Evolutionary conservation across 2,888 invertebrate genomes (phyloP).

Genomic region (Lepidochitona cinerea): DNA sequence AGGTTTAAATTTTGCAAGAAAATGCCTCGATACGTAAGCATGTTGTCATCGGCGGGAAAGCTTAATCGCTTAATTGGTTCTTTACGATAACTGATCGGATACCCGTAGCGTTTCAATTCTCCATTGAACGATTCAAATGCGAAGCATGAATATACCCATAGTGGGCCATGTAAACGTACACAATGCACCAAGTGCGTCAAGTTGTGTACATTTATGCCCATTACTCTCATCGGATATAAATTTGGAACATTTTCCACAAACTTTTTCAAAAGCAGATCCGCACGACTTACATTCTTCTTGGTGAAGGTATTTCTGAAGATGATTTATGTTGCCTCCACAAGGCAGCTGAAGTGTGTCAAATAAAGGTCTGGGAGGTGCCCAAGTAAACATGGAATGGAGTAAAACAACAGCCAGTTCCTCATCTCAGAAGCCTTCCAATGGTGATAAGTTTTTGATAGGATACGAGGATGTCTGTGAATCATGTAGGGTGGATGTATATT

Average conservation of each 20-base stretch:
- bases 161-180: slow-evolving; percentile 31
- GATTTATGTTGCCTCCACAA: slow-evolving; percentile 27
- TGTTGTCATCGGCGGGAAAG: too few relatives aligned
- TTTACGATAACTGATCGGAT: too few relatives aligned
- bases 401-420: slow-evolving; percentile 28
- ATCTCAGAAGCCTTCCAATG: slow-evolving; percentile 35
- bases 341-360: slow-evolving; percentile 23
- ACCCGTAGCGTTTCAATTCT: slow-evolving; percentile 24
- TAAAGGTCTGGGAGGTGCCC: slow-evolving; percentile 14
- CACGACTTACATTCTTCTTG: slow-evolving; percentile 10
- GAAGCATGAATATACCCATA: slow-evolving; percentile 39
- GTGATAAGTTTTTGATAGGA: slow-evolving; percentile 19
- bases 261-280: slow-evolving; percentile 11
- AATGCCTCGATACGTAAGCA: too few relatives aligned
- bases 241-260: slow-evolving; percentile 16
- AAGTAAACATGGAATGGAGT: slow-evolving; percentile 22
- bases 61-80: too few relatives aligned
- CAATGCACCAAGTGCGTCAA: slow-evolving; percentile 21
- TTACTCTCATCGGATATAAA: slow-evolving; percentile 13
- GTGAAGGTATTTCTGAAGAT: slow-evolving; percentile 23
- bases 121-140: slow-evolving; percentile 37
- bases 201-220: slow-evolving; percentile 33
- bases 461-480: slow-evolving; percentile 1
- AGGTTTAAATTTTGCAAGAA: too few relatives aligned
- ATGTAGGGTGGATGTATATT: slow-evolving; percentile 22